These are phyloP conservation scores for Merluccius polli DNA, from an alignment of 2,797 vertebrate species.

Conservation along the genomic window DNA sequence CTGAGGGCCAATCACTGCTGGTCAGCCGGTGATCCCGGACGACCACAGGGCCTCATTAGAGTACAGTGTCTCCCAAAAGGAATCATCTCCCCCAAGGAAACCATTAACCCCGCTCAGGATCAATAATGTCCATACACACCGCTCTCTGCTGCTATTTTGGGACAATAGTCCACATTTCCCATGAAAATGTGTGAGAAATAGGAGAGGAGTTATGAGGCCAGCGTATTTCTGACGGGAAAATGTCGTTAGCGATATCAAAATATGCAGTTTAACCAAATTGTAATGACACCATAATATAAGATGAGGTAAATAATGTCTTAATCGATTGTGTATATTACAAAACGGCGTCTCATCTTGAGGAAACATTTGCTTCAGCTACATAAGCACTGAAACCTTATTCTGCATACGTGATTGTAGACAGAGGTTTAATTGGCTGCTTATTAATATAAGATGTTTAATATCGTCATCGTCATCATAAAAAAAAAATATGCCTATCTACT, in stretches of 20 bases:
- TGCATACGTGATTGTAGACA: not conserved
- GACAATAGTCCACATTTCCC: slow-evolving; percentile 7
- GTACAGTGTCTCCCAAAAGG: slow-evolving; percentile 9
- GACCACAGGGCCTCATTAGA: not conserved
- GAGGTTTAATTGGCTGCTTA: not conserved
- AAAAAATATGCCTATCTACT: not conserved
- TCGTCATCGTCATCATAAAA: not conserved
- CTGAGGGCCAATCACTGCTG: not conserved
- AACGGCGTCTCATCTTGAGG: no score
- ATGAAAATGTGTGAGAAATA: not conserved
- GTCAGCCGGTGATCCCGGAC: slow-evolving; percentile 3
- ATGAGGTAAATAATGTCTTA: not conserved
- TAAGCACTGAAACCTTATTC: not conserved
- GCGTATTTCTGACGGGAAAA: not conserved
- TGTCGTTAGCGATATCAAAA: not conserved
- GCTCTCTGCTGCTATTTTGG: slow-evolving; percentile 11
- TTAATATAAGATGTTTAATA: no score
- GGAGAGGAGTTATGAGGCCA: not conserved
- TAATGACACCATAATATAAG: not conserved
- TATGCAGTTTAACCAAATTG: not conserved
- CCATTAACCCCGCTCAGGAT: slow-evolving; percentile 8
- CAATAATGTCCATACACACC: not conserved
- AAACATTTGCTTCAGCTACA: not conserved
- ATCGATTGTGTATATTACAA: no score
- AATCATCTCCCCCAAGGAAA: slow-evolving; percentile 4